phyloP scores from a whole-genome alignment of 2,797 vertebrate species.

The Prunella strophiata region DNA sequence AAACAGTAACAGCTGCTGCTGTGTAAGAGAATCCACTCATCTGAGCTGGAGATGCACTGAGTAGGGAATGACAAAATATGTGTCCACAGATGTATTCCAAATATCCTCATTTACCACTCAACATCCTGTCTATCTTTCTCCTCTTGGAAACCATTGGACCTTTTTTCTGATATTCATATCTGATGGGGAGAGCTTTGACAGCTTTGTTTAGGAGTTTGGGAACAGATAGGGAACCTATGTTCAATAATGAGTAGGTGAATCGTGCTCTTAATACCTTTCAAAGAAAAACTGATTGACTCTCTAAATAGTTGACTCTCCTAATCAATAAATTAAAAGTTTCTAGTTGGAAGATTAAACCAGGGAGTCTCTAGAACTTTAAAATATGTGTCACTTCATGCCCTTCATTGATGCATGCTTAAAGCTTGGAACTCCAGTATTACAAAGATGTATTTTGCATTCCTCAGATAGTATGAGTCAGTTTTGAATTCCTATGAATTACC shows the following conservation, averaged over 20 bases:
- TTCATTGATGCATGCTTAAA: not conserved
- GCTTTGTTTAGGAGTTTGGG: not conserved
- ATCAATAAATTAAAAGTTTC: not conserved
- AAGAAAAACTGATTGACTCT: not conserved
- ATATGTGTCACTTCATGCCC: not conserved
- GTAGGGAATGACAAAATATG: conserved; percentile 40
- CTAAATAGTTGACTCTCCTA: not conserved
- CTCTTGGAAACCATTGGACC: not conserved
- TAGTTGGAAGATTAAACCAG: not conserved
- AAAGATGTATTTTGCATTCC: not conserved
- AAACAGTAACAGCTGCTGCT: conserved; percentile 77
- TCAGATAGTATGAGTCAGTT: not conserved
- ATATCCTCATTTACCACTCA: conserved; percentile 27
- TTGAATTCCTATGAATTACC: not conserved
- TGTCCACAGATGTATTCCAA: conserved; percentile 40
- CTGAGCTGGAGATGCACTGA: conserved; percentile 58
- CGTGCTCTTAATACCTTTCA: not conserved
- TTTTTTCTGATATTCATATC: not conserved
- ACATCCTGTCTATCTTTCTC: not conserved
- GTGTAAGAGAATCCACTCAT: conserved; percentile 58
- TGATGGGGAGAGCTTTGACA: not conserved
- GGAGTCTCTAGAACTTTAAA: not conserved
- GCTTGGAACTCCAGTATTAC: not conserved
- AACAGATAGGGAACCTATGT: not conserved
- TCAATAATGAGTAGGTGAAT: not conserved